These are phyloP conservation scores for Ophiothrix spiculata DNA, from an alignment of 35 echinoderm and acorn worm species.

Conservation along the genomic window DNA sequence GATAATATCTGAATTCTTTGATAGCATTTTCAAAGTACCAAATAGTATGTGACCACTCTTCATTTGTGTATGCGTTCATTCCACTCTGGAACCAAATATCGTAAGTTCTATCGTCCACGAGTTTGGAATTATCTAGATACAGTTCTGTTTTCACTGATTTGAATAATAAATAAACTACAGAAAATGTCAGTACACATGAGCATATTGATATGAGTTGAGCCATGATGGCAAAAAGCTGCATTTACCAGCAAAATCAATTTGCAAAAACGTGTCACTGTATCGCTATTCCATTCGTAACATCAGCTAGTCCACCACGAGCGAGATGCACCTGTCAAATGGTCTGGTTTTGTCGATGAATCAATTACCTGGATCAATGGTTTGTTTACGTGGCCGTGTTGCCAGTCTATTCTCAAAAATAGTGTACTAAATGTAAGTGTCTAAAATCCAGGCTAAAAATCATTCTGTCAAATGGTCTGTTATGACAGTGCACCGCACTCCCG, in stretches of 20 bases:
- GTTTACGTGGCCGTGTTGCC: neutral
- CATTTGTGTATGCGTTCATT: conserved; percentile 68
- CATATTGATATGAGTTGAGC: conserved; percentile 52
- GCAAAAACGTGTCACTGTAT: neutral
- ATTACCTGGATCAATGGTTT: neutral
- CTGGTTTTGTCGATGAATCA: neutral
- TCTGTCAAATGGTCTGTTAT: too few relatives aligned
- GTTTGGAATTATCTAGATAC: neutral
- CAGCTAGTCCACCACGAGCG: neutral
- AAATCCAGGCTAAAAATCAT: too few relatives aligned
- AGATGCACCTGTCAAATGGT: neutral
- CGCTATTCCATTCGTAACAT: neutral
- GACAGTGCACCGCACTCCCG: too few relatives aligned
- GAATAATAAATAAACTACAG: conserved; percentile 52
- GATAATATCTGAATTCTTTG: conserved; percentile 84
- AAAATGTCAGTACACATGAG: conserved; percentile 36
- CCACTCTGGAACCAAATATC: conserved; percentile 77
- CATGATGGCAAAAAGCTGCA: conserved; percentile 55
- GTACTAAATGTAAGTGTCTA: too few relatives aligned
- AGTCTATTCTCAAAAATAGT: too few relatives aligned
- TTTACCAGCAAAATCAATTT: neutral
- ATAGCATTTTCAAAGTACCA: conserved; percentile 76
- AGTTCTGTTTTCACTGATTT: conserved; percentile 36
- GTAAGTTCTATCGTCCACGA: conserved; percentile 46
- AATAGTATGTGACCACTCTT: conserved; percentile 70